Conservation (phyloP, 2,888 invertebrate genomes). For the Beris morrisii region DNA sequence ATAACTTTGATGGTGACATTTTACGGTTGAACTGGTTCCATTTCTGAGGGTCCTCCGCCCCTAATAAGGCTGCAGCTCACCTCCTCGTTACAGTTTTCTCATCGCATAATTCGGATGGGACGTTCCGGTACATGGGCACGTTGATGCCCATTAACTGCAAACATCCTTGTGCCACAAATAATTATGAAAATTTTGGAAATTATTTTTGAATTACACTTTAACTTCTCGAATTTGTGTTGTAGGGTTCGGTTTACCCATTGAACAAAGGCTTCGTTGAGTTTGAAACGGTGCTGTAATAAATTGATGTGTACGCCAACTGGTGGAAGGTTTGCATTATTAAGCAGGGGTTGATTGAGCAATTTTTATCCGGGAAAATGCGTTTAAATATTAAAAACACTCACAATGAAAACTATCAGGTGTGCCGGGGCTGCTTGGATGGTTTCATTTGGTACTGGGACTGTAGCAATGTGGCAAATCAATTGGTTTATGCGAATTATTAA, state of each 20-base stretch:
- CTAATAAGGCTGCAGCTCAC: too few relatives aligned
- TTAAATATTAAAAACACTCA: too few relatives aligned
- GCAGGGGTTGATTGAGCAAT: too few relatives aligned
- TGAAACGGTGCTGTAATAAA: background rate
- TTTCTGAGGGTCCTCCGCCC: background rate
- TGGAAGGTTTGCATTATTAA: too few relatives aligned
- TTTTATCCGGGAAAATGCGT: too few relatives aligned
- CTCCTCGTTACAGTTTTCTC: too few relatives aligned
- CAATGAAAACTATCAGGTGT: too few relatives aligned
- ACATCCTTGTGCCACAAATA: background rate
- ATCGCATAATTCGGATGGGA: too few relatives aligned
- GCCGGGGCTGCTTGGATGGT: too few relatives aligned
- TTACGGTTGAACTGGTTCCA: background rate
- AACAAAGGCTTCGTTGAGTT: background rate
- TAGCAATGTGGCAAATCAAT: too few relatives aligned
- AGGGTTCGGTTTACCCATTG: background rate
- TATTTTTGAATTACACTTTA: conserved; percentile 8
- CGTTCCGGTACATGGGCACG: background rate
- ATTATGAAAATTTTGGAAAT: conserved; percentile 12
- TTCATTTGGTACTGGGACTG: too few relatives aligned
- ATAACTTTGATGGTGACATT: conserved; percentile 6
- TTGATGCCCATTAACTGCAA: background rate
- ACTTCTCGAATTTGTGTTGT: background rate
- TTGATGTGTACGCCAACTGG: background rate
- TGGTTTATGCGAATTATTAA: too few relatives aligned